Percentiles rank a stretch among this genome's conserved stretches.
These are phyloP conservation scores for Fistularia commersonii DNA, from an alignment of 2,797 vertebrate species.

Conservation along the genomic window DNA sequence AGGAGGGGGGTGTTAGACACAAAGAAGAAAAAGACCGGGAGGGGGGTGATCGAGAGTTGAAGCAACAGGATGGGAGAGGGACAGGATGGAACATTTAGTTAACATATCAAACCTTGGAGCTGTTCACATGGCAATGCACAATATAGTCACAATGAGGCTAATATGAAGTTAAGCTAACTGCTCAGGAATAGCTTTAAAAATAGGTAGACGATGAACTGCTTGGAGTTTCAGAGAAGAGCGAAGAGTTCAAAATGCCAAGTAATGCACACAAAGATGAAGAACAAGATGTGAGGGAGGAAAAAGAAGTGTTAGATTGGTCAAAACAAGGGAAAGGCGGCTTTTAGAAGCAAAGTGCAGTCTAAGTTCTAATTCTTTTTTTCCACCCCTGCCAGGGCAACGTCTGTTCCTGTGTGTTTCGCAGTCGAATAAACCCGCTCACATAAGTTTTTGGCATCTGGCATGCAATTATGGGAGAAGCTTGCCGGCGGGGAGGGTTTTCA, in stretches of 20 bases:
- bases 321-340: background rate
- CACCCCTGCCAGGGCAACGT: too few relatives aligned
- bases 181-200: too few relatives aligned
- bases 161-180: slow-evolving; percentile 6
- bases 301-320: background rate
- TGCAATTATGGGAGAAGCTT: background rate
- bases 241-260: slow-evolving; percentile 6
- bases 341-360: background rate
- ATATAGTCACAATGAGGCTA: background rate
- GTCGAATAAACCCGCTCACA: too few relatives aligned
- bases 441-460: slow-evolving; percentile 2
- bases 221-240: too few relatives aligned
- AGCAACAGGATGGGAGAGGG: background rate
- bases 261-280: slow-evolving; percentile 19
- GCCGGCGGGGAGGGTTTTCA: slow-evolving; percentile 7
- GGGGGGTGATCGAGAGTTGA: slow-evolving; percentile 3
- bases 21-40: background rate
- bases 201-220: too few relatives aligned
- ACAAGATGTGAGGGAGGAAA: slow-evolving; percentile 4
- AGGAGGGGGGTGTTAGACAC: background rate
- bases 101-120: slow-evolving; percentile 1
- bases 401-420: too few relatives aligned
- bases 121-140: background rate
- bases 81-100: too few relatives aligned
- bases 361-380: too few relatives aligned